phyloP scores from a whole-genome alignment of 2,888 invertebrate species.

The Megamerina dolium region DNA sequence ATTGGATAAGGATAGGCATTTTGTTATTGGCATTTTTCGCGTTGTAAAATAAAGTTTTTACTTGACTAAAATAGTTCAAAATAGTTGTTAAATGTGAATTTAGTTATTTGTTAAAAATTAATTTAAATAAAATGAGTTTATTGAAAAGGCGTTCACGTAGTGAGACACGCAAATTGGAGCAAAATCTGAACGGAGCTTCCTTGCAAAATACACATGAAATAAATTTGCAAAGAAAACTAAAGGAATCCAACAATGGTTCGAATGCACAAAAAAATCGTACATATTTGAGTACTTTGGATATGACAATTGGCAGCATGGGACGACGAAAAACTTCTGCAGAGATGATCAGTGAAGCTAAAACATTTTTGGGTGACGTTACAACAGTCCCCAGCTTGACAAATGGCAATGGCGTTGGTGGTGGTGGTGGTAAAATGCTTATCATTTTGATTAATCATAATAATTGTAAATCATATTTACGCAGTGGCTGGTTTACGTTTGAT shows the following conservation, averaged over 20 bases:
- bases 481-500: slow-evolving; percentile 50
- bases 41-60: too few relatives aligned
- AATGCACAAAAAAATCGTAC: background rate
- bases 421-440: too few relatives aligned
- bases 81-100: background rate
- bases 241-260: too few relatives aligned
- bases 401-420: background rate
- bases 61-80: too few relatives aligned
- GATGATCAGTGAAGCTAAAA: slow-evolving; percentile 72
- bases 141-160: slow-evolving; percentile 36
- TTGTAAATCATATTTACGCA: too few relatives aligned
- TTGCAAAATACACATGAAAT: slow-evolving; percentile 7
- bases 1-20: slow-evolving; percentile 1
- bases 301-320: slow-evolving; percentile 22
- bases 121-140: slow-evolving; percentile 27
- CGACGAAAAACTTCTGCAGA: slow-evolving; percentile 68
- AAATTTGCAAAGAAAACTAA: slow-evolving; percentile 10
- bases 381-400: background rate
- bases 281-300: slow-evolving; percentile 2
- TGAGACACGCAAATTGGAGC: slow-evolving; percentile 28
- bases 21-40: too few relatives aligned
- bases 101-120: too few relatives aligned
- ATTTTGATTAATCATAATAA: slow-evolving; percentile 7
- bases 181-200: slow-evolving; percentile 1
- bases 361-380: slow-evolving; percentile 50